Base-by-base conservation (phyloP, 2,113 vertebrate species). In the Bettongia penicillata region DNA sequence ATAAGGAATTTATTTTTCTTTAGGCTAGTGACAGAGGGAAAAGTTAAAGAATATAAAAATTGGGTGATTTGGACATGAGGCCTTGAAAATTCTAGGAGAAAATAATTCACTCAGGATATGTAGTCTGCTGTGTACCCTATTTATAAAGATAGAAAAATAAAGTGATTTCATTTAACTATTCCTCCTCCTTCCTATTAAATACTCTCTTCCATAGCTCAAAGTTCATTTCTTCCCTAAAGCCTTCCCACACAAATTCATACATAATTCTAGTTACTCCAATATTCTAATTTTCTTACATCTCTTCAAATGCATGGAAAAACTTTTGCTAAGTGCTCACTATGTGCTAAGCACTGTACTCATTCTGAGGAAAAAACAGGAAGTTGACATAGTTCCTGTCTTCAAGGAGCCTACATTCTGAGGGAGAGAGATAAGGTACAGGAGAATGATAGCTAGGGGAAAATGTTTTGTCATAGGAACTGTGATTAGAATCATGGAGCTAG, bases 91-190 rank as follows among this genome's bases (percentile, higher is more conserved):
- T 91, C 19, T 31, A 51, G 53, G 51, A 55, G n/a, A 8, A 90
- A 55, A 49, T 77, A n/a, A 90, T 91, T 96, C 31, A 93, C 89
- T 91, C 48, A 94, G 90, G 95, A 47, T 8, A n/a, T 43, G 92
- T 51, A 48, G 48, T 2, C 49, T 91, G 90, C 37, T 61, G 26
- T 5, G 91, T 91, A 55, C 53, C 25, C 53, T 93, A 89, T 90
- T 49, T 92, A n/a, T 84, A 92, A 93, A 96, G 43, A 23, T 77
- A 57, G 51, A 68, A n/a, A 50, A 91, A 24, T 51, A 94, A 93
- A 93, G 93, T 91, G 26, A 91, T 77, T 51, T 53, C n/a, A 47
- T 28, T 9, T 43, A 90, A 90, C 94, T 11, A 2, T 53, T 93
- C 51, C 48, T 48, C 52, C 68, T 11, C 68, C 6, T 77, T 77